These are phyloP conservation scores for Eulemur mongoz DNA, from an alignment of 2,797 vertebrate species.

Conservation along the genomic window DNA sequence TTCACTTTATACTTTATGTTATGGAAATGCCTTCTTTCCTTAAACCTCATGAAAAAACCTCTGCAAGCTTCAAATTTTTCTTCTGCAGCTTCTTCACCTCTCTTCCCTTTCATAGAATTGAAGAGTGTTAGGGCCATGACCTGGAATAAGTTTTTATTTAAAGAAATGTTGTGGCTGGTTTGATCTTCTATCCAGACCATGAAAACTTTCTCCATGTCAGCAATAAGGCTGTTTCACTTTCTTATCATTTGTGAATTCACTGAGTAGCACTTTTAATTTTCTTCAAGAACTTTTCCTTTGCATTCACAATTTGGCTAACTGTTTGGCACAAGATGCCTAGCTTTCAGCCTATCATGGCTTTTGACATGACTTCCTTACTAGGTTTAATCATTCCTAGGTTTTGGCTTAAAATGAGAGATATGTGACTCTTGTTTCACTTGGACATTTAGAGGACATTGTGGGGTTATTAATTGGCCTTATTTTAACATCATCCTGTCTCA, in stretches of 20 bases:
- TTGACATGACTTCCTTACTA: not conserved
- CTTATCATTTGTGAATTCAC: not conserved
- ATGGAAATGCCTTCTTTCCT: not conserved
- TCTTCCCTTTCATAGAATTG: not conserved
- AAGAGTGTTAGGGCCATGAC: not conserved
- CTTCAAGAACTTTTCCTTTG: not conserved
- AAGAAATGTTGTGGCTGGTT: not conserved
- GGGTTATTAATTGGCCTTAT: not conserved
- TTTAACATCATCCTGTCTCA: not conserved
- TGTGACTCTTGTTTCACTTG: rapidly evolving
- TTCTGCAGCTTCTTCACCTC: not conserved
- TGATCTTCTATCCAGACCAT: not conserved
- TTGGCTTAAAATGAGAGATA: not conserved
- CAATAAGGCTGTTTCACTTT: not conserved
- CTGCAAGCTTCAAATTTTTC: not conserved
- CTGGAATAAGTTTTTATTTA: not conserved
- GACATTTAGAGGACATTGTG: not conserved
- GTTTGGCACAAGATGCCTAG: not conserved
- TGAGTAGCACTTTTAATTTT: not conserved
- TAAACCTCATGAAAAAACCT: not conserved
- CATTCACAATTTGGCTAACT: not conserved
- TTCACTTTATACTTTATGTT: not conserved
- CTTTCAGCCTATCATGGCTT: not conserved
- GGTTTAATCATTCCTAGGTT: not conserved
- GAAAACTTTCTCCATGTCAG: not conserved